Evolutionary conservation across 2,113 vertebrate genomes (phyloP).

Genomic region (Dasyornis broadbenti): DNA sequence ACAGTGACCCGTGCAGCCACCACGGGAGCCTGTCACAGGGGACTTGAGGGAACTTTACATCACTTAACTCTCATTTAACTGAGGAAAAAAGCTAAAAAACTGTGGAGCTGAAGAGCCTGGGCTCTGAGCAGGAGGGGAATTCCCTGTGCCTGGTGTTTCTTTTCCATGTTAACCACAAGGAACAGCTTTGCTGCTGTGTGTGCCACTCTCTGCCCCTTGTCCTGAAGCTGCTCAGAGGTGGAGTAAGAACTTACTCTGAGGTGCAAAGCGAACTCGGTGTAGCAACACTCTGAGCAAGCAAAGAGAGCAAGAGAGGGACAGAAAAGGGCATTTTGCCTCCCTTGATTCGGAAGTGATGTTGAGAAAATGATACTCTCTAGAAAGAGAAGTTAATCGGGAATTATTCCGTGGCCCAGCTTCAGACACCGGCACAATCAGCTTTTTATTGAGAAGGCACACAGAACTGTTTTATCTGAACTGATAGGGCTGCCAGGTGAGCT

Average conservation of each 20-base stretch:
- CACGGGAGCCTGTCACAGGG: background rate
- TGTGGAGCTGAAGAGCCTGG: background rate
- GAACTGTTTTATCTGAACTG: constrained; percentile 7
- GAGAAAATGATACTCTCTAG: background rate
- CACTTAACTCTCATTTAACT: background rate
- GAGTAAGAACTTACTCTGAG: background rate
- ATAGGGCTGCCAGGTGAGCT: constrained; percentile 41
- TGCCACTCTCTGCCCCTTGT: background rate
- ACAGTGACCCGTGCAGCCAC: background rate
- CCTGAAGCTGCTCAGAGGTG: background rate
- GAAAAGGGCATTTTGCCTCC: background rate
- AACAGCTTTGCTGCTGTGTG: background rate
- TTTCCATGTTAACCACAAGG: background rate
- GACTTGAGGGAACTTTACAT: background rate
- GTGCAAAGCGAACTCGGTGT: background rate
- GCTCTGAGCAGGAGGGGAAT: background rate
- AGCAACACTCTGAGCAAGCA: background rate
- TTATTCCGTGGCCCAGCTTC: background rate
- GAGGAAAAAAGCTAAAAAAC: background rate
- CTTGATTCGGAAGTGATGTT: background rate
- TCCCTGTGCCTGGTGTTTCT: background rate
- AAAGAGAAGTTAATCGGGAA: background rate
- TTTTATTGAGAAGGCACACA: background rate
- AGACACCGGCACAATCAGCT: background rate
- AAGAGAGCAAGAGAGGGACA: background rate